phyloP scores from a whole-genome alignment of 2,113 vertebrate species.

The Typhlomys cinereus region DNA sequence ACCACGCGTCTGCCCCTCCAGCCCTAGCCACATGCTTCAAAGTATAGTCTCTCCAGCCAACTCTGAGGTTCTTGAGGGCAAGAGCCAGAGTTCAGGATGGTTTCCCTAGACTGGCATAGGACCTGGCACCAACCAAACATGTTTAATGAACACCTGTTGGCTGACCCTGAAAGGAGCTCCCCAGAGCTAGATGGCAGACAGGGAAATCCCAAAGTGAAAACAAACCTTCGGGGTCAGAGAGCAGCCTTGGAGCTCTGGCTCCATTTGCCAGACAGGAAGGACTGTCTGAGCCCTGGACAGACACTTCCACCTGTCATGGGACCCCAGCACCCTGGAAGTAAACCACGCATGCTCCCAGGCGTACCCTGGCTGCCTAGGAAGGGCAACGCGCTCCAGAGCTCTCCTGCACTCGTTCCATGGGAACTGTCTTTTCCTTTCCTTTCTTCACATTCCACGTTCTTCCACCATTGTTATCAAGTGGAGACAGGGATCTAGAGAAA shows the following conservation, averaged over 20 bases:
- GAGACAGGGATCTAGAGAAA: too few species aligned
- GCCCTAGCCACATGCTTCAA: neutral
- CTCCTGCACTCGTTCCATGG: neutral
- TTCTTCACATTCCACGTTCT: neutral
- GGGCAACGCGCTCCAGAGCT: neutral
- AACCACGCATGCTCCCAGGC: neutral
- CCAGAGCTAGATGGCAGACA: neutral
- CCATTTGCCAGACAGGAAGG: neutral
- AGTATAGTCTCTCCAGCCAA: neutral
- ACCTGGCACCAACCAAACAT: neutral
- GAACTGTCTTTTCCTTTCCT: neutral
- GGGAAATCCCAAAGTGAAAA: slow-evolving; percentile 21
- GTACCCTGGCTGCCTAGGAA: neutral
- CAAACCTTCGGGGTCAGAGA: neutral
- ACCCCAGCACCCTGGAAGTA: neutral
- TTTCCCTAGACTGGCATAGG: neutral
- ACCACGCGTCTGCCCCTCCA: neutral
- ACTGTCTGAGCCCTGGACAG: neutral
- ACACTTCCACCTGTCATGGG: neutral
- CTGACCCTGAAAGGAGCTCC: neutral
- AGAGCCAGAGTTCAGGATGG: neutral
- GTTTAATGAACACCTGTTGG: slow-evolving; percentile 13
- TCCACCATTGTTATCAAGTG: neutral
- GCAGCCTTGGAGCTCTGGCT: neutral
- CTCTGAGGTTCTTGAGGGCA: neutral